Conservation (phyloP, 2,888 invertebrate species). For the Pollenia griseotomentosa region DNA sequence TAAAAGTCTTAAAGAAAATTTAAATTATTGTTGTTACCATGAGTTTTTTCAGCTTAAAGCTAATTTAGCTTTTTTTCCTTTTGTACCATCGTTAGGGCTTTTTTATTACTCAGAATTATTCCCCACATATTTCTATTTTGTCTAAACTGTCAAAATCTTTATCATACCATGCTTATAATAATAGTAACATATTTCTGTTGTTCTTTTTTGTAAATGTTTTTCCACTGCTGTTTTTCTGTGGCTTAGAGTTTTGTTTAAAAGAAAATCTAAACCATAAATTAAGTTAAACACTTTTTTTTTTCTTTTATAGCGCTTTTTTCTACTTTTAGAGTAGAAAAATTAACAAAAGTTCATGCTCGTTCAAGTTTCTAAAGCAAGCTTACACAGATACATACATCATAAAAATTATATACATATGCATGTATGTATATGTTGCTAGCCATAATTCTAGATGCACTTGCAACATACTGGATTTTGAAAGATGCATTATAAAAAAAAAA, state of each 20-base stretch:
- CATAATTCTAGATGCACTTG: slow-evolving; percentile 62
- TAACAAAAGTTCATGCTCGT: slow-evolving; percentile 76
- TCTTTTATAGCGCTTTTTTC: not conserved
- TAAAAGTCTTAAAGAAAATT: no score
- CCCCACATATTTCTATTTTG: slow-evolving; percentile 53
- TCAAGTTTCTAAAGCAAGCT: slow-evolving; percentile 68
- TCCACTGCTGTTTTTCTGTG: slow-evolving; percentile 20
- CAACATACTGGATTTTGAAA: slow-evolving; percentile 35
- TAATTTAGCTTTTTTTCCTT: not conserved
- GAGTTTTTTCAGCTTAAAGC: not conserved
- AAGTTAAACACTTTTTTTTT: slow-evolving; percentile 64
- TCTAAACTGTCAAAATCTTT: slow-evolving; percentile 68
- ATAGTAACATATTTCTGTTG: slow-evolving; percentile 47
- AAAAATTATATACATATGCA: not conserved
- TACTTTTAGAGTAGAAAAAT: slow-evolving; percentile 40
- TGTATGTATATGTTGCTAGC: slow-evolving; percentile 29
- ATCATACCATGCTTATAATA: slow-evolving; percentile 46
- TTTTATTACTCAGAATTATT: slow-evolving; percentile 27
- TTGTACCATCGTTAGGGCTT: not conserved
- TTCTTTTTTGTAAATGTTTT: not conserved
- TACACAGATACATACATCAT: slow-evolving; percentile 40
- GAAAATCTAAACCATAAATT: slow-evolving; percentile 67
- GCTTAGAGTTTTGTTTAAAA: slow-evolving; percentile 49
- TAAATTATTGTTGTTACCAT: no score
- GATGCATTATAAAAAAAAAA: slow-evolving; percentile 37